phyloP scores from a whole-genome alignment of 2,113 vertebrate genomes.

The Hipposideros armiger region DNA sequence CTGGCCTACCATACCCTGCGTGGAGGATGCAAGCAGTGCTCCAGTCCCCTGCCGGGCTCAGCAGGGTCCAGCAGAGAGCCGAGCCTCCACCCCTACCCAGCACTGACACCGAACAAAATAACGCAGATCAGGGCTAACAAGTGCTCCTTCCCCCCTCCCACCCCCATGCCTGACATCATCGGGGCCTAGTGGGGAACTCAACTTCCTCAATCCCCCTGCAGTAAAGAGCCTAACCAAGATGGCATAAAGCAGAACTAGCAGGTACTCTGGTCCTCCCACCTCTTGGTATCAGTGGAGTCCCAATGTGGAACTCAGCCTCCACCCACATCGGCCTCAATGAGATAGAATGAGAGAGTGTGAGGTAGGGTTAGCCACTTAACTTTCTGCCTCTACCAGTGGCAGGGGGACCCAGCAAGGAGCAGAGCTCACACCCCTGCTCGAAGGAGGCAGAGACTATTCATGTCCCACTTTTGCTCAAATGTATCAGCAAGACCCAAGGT shows the following conservation, averaged over 20 bases:
- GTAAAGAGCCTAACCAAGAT: neutral
- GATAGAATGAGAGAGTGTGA: neutral
- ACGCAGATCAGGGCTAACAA: neutral
- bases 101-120: neutral
- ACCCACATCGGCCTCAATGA: neutral
- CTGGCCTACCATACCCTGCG: neutral
- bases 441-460: neutral
- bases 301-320: neutral
- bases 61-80: neutral
- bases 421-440: neutral
- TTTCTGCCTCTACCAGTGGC: neutral
- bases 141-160: no score
- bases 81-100: neutral
- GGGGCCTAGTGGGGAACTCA: neutral
- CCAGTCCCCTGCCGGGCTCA: neutral
- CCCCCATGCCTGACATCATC: neutral
- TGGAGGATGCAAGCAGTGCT: neutral
- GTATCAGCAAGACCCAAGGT: neutral
- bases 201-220: neutral
- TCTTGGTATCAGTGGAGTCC: neutral
- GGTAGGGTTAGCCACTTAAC: neutral
- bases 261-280: neutral
- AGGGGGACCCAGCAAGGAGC: neutral
- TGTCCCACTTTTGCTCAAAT: neutral
- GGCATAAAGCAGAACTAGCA: neutral